Evolutionary conservation across 2,888 invertebrate genomes (phyloP).

Genomic region (Mythimna loreyi): DNA sequence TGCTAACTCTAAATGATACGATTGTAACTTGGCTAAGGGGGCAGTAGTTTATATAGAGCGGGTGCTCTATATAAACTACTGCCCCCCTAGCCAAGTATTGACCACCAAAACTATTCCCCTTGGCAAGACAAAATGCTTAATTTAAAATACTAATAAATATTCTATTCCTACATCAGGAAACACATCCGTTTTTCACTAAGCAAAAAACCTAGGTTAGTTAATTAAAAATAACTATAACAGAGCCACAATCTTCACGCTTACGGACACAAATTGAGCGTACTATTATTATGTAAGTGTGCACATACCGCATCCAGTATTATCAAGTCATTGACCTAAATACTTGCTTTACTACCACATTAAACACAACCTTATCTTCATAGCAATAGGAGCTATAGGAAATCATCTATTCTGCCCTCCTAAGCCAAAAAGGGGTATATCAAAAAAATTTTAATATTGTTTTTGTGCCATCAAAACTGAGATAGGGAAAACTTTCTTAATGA

Average conservation of each 20-base stretch:
- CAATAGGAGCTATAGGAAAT: background rate
- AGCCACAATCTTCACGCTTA: constrained; percentile 51
- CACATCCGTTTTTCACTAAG: background rate
- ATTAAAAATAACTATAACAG: background rate
- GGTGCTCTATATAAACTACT: too few relatives aligned
- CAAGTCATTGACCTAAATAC: constrained; percentile 61
- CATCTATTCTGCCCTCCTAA: constrained; percentile 3
- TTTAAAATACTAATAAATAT: background rate
- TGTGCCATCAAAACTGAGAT: too few relatives aligned
- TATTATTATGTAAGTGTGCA: constrained; percentile 58
- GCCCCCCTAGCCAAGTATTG: too few relatives aligned
- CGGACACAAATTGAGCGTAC: constrained; percentile 49
- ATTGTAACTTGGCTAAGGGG: too few relatives aligned
- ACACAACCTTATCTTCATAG: background rate
- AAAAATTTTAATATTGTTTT: too few relatives aligned
- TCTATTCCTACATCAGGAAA: background rate
- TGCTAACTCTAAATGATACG: too few relatives aligned
- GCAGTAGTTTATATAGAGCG: too few relatives aligned
- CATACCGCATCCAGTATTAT: constrained; percentile 39
- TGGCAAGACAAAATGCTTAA: background rate
- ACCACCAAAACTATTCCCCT: too few relatives aligned
- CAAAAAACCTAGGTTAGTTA: background rate
- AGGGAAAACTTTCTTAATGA: too few relatives aligned
- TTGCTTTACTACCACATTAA: background rate
- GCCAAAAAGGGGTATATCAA: too few relatives aligned